Base-by-base conservation (phyloP, 2,113 vertebrate genomes). In the Zapornia atra region DNA sequence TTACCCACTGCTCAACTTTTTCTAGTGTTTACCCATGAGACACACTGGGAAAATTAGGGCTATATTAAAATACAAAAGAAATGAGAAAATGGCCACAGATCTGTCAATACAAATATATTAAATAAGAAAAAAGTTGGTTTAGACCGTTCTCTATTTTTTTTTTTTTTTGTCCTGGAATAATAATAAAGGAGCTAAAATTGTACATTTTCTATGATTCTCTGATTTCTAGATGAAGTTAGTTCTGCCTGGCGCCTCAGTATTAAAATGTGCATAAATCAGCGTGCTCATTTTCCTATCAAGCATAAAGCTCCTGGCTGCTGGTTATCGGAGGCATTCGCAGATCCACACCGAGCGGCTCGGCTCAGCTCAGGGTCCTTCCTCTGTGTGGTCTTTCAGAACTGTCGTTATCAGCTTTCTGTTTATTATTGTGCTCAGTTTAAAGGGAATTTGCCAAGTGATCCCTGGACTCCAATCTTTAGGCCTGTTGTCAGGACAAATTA, bases 401-500 rank as follows among this genome's bases (percentile, higher is more conserved):
- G 86, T 96, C 88, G 76, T 96, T 98, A 98, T 98, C 96, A 96
- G 92, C 96, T 97, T 96, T 96, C 94, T 98, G 90, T 98, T 98
- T 98, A 97, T 98, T 97, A 97, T 98, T 98, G 87, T 97, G 93
- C 90, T 97, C 96, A 53, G 86, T 97, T 98, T 98, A 98, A 97
- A 98, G 95, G 93, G 93, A 98, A 97, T 98, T 97, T 96, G 76
- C 92, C 97, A 98, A 97, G 90, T 97, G 97, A 97, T 98, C 97
- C 97, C 96, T 97, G 96, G 97, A 98, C 98, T 98, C 97, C 95
- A 98, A 98, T 98, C 96, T 98, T 98, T 97, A 97, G 94, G 94
- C 96, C 95, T 97, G 96, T 98, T 98, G 97, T 98, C 97, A 98
- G 96, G 97, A 98, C 95, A 98, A 98, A 98, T 98, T 98, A 98